phyloP scores from a whole-genome alignment of 2,113 vertebrate species.

The Antennarius striatus region DNA sequence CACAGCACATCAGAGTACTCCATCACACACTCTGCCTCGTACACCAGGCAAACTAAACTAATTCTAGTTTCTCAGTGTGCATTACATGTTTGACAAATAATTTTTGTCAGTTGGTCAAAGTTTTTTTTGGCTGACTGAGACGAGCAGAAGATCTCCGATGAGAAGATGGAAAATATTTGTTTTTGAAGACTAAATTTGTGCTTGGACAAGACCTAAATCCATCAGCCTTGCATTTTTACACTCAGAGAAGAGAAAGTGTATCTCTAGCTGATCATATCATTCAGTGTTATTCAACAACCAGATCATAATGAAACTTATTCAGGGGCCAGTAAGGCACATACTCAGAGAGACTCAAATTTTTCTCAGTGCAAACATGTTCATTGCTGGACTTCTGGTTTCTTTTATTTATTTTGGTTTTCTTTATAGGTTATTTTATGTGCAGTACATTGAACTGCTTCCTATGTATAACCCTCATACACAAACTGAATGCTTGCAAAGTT shows the following conservation, averaged over 20 bases:
- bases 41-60: background rate
- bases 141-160: conserved; percentile 19
- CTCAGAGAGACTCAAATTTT: conserved; percentile 21
- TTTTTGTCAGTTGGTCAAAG: conserved; percentile 34
- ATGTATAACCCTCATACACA: background rate
- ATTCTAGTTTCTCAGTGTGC: conserved; percentile 7
- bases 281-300: conserved; percentile 50
- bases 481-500: too few relatives aligned
- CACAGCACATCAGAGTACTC: conserved; percentile 27
- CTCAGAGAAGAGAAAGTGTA: conserved; percentile 17
- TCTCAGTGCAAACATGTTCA: conserved; percentile 15
- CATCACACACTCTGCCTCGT: conserved; percentile 11
- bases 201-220: conserved; percentile 18
- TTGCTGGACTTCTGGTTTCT: background rate
- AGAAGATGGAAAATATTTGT: conserved; percentile 15
- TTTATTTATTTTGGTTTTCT: background rate
- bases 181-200: conserved; percentile 23
- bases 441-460: conserved; percentile 38
- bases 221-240: conserved; percentile 28
- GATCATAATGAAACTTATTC: conserved; percentile 18
- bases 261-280: conserved; percentile 21
- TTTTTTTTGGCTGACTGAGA: conserved; percentile 22
- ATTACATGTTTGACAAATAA: background rate
- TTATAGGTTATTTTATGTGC: background rate
- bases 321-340: conserved; percentile 15